These are phyloP conservation scores for Steinernema hermaphroditum DNA, from an alignment of 2,888 invertebrate genomes.

Conservation along the genomic window DNA sequence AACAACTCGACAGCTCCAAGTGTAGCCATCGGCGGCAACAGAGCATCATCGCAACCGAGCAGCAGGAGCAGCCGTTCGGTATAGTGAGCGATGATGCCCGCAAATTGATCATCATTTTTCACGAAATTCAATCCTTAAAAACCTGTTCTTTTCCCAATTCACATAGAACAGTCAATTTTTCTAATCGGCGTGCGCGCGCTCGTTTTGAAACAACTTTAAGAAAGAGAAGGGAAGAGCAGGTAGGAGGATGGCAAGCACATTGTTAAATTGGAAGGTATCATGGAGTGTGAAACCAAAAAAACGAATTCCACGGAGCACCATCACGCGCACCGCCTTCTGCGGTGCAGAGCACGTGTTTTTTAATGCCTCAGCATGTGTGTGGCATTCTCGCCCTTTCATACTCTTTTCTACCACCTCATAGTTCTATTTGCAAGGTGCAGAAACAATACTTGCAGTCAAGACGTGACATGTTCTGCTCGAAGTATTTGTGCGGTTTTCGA, in stretches of 20 bases:
- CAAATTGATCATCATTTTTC: constrained; percentile 31
- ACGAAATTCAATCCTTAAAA: constrained; percentile 31
- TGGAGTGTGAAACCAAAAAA: not conserved
- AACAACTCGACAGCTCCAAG: not conserved
- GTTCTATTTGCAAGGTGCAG: too few relatives aligned
- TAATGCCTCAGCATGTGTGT: not conserved
- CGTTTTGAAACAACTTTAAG: constrained; percentile 28
- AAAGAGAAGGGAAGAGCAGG: not conserved
- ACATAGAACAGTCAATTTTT: constrained; percentile 29
- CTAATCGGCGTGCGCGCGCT: constrained; percentile 31
- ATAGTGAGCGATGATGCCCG: constrained; percentile 23
- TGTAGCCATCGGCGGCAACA: not conserved
- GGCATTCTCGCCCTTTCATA: not conserved
- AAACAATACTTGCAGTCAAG: too few relatives aligned
- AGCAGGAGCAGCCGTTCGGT: not conserved
- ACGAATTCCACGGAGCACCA: not conserved
- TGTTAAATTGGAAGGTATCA: not conserved
- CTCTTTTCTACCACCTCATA: too few relatives aligned
- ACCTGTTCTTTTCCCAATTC: constrained; percentile 31
- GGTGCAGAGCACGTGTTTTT: constrained; percentile 9
- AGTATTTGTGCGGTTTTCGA: too few relatives aligned
- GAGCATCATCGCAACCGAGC: not conserved
- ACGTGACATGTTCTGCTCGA: too few relatives aligned
- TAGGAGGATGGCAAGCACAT: not conserved
- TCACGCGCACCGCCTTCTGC: not conserved